phyloP scores from a whole-genome alignment of 2,888 invertebrate genomes.

The Stratiomys singularior region DNA sequence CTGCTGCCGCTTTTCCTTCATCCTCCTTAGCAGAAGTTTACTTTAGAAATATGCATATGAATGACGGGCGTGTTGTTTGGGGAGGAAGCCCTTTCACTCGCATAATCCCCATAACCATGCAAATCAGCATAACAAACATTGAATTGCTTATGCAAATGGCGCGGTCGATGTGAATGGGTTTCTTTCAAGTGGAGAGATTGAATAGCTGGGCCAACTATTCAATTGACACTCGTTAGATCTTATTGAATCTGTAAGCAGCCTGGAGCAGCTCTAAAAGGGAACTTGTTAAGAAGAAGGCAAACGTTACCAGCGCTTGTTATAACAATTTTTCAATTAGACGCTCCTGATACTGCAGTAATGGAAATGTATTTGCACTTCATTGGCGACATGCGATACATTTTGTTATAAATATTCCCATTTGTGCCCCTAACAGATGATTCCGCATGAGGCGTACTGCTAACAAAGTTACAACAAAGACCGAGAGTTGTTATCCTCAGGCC shows the following conservation, averaged over 20 bases:
- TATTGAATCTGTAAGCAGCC: slow-evolving; percentile 15
- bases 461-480: no score
- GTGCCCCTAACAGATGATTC: no score
- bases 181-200: slow-evolving; percentile 24
- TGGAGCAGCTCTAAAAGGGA: neutral
- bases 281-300: slow-evolving; percentile 14
- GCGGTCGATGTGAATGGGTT: neutral
- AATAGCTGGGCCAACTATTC: slow-evolving; percentile 29
- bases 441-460: no score
- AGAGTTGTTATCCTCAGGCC: no score
- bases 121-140: neutral
- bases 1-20: no score
- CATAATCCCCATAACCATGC: no score
- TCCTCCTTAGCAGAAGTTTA: no score
- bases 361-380: slow-evolving; percentile 21
- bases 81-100: no score
- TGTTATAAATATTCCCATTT: no score
- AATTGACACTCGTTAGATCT: slow-evolving; percentile 34
- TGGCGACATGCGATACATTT: no score
- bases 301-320: neutral
- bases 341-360: neutral
- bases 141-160: neutral
- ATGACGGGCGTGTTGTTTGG: no score
- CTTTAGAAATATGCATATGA: no score
- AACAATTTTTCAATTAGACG: slow-evolving; percentile 33